Evolutionary conservation across 2,888 invertebrate species (phyloP), one percentile per base, ranked within the genome.

Genomic region (Girardia tigrina): DNA sequence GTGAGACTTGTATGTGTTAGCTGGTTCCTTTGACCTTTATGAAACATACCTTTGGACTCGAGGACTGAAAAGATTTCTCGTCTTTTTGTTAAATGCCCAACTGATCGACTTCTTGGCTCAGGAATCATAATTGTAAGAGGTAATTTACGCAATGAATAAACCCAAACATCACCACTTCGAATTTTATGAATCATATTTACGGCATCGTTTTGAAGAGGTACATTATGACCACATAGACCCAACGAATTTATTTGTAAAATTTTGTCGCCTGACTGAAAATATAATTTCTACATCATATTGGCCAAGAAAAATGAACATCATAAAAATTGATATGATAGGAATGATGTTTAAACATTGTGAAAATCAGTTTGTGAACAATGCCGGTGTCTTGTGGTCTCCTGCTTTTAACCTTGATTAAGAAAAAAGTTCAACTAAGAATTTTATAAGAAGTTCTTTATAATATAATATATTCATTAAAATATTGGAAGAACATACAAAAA

Each of bases 11-110:
- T 56, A 56, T 56, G 56, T 2, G 56, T 56, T 56, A 56, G n/a
- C n/a, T 56, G 56, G 23, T 56, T 56, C 23, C 56, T 56, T 56
- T 56, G 56, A 56, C 56, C 56, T 56, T 56, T 56, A 56, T 56
- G 56, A 56, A 56, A 56, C 56, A 56, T 56, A 20, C 56, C 56
- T n/a, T 56, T 56, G n/a, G 56, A 56, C 23, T 56, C 56, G 4
- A 56, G n/a, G 6, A 56, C 56, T 8, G 56, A 56, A 16, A 20
- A 56, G 2, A 56, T 56, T 4, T 56, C 56, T 20, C n/a, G 6
- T 36, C 16, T 36, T 56, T 23, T 56, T 56, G 20, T 16, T 56
- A 23, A 56, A 56, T 56, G 4, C 6, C 56, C 56, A 8, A 56
- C 8, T 8, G 56, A 56, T 56, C 56, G 56, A 56, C 56, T 56